A percentile compares a stretch with the other conserved stretches of the same genome.
phyloP scores from a whole-genome alignment of 1,140 invertebrate genomes.

The Thalassaphorura encarpata region DNA sequence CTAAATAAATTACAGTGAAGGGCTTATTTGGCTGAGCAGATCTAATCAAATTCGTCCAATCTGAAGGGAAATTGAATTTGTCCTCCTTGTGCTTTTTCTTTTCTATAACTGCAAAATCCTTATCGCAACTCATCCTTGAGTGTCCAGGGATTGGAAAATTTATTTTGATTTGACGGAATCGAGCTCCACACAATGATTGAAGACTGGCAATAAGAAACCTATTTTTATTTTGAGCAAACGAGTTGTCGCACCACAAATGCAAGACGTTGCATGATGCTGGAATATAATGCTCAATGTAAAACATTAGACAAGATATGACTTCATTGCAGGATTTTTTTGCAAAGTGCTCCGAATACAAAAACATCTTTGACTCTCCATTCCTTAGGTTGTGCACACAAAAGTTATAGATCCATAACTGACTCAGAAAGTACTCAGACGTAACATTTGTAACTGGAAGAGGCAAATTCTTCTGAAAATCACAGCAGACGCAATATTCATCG shows the following conservation, averaged over 20 bases:
- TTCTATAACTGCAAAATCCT: slow-evolving; percentile 33
- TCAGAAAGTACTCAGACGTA: slow-evolving; percentile 3
- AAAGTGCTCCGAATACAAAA: neutral
- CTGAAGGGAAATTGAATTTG: neutral
- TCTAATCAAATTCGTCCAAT: neutral
- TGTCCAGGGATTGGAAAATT: slow-evolving; percentile 33
- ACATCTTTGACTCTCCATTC: slow-evolving; percentile 2
- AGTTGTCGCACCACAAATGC: slow-evolving; percentile 30
- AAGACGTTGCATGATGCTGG: slow-evolving; percentile 9
- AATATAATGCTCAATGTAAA: slow-evolving; percentile 3
- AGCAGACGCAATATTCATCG: neutral
- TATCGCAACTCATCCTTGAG: slow-evolving; percentile 32
- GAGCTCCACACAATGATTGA: slow-evolving; percentile 4
- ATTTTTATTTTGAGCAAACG: slow-evolving; percentile 34
- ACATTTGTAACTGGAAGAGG: slow-evolving; percentile 15
- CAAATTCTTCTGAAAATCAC: slow-evolving; percentile 19
- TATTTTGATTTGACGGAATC: slow-evolving; percentile 12
- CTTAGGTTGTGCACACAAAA: slow-evolving; percentile 30
- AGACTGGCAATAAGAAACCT: slow-evolving; percentile 26
- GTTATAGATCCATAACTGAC: slow-evolving; percentile 34
- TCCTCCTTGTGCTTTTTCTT: slow-evolving; percentile 9
- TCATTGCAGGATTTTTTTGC: slow-evolving; percentile 4
- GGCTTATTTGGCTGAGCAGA: neutral
- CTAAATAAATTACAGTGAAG: slow-evolving; percentile 5
- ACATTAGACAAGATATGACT: slow-evolving; percentile 1